Conservation (phyloP, 2,888 invertebrate species). For the Petrophora chlorosata region DNA sequence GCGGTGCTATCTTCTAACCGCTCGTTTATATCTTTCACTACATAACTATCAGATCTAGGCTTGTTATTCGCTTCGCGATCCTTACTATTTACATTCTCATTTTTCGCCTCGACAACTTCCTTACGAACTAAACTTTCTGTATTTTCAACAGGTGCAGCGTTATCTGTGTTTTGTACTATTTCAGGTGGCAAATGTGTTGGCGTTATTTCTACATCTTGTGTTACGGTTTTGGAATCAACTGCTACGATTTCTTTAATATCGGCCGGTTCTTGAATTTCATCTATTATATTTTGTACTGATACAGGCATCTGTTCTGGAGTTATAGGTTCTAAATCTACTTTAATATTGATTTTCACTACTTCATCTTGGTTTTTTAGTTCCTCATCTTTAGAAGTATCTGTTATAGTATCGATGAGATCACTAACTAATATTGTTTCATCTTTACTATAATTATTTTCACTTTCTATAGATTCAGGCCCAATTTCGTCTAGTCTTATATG, state of each 20-base stretch:
- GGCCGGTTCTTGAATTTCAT: slow-evolving; percentile 27
- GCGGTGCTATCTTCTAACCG: slow-evolving; percentile 53
- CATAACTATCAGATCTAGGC: slow-evolving; percentile 47
- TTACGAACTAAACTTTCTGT: slow-evolving; percentile 33
- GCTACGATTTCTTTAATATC: slow-evolving; percentile 14
- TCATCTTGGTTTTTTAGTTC: slow-evolving; percentile 15
- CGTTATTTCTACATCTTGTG: slow-evolving; percentile 35
- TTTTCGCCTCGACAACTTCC: slow-evolving; percentile 33
- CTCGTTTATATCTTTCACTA: slow-evolving; percentile 35
- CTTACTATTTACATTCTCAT: slow-evolving; percentile 32
- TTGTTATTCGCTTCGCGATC: slow-evolving; percentile 29
- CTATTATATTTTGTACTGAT: slow-evolving; percentile 56
- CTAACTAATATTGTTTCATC: slow-evolving; percentile 38
- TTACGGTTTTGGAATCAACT: slow-evolving; percentile 35
- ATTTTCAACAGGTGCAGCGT: slow-evolving; percentile 34
- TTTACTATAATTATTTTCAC: slow-evolving; percentile 35
- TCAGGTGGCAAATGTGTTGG: slow-evolving; percentile 57
- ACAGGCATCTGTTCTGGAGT: slow-evolving; percentile 48
- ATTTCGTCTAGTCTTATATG: slow-evolving; percentile 30
- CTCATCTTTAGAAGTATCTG: slow-evolving; percentile 35
- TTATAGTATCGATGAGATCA: slow-evolving; percentile 38
- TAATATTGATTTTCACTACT: slow-evolving; percentile 24
- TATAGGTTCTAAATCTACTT: slow-evolving; percentile 27
- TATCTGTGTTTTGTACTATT: slow-evolving; percentile 68
- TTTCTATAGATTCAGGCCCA: slow-evolving; percentile 33